Evolutionary conservation across 2,888 invertebrate species (phyloP), one percentile per base, ranked within the genome.

Genomic region (Rotaria sp.): DNA sequence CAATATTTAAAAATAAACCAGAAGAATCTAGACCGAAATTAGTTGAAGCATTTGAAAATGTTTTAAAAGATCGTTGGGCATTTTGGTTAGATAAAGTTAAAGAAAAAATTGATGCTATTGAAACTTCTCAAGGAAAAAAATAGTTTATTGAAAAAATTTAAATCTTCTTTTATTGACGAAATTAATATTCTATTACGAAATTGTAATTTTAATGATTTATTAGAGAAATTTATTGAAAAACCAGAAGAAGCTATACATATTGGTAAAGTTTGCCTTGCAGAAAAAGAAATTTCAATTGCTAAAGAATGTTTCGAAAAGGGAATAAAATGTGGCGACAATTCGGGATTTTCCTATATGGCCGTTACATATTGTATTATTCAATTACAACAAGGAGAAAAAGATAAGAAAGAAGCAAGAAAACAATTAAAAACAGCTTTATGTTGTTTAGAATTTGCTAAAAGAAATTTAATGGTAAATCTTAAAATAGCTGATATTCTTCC

Each of bases 41-140:
- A 13, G 11, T 75, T 41, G 75, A 75, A 38, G 41, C 41, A 5
- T 75, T 75, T 24, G 75, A 75, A 41, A 75, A 38, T 75, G 41
- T 75, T 41, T 13, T 41, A 24, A 75, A 75, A 41, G 13, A 75
- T 41, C 75, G 75, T 26, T 75, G 75, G 41, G 41, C 75, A 75
- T 75, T 75, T 75, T 75, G 75, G 41, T 75, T 75, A 41, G 75
- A 75, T 41, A 21, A 75, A 75, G 75, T 21, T 5, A 75, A 75
- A 41, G 26, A 38, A 5, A 38, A 41, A 8, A 75, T 75, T 41
- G 75, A 75, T 75, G 41, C 21, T 75, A 41, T 75, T 41, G 75
- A 75, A 75, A 75, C 75, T 7, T 38, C 41, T 18, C 24, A 75
- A 11, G 18, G 5, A 24, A 67, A 75, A 75, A 21, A 41, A 75